These are phyloP conservation scores for Barypeithes pellucidus DNA, from an alignment of 2,888 invertebrate species.

Conservation along the genomic window DNA sequence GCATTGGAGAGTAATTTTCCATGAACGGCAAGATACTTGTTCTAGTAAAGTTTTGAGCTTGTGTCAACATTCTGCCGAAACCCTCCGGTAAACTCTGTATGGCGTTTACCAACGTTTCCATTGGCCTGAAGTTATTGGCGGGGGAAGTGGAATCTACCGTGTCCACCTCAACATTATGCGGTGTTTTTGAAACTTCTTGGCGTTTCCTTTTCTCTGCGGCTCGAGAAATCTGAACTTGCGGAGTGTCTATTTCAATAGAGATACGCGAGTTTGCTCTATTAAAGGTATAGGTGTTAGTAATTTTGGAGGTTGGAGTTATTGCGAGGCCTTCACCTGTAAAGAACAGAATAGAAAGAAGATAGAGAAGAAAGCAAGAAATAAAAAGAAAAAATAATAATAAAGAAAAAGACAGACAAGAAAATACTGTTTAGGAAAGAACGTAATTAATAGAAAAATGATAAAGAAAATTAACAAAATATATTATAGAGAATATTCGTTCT, in stretches of 20 bases:
- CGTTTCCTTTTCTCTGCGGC: constrained; percentile 13
- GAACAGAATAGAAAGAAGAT: constrained; percentile 43
- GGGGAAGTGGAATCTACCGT: constrained; percentile 7
- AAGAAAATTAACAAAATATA: no score
- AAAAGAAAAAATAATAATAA: constrained; percentile 11
- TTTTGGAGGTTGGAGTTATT: constrained; percentile 24
- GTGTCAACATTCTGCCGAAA: constrained; percentile 55
- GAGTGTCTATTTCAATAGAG: constrained; percentile 43
- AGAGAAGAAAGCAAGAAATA: constrained; percentile 26
- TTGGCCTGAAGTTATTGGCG: constrained; percentile 43
- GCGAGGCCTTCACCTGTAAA: constrained; percentile 38
- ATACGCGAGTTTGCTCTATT: constrained; percentile 28
- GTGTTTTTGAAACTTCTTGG: constrained; percentile 20
- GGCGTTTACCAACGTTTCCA: constrained; percentile 55
- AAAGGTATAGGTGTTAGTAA: constrained; percentile 38
- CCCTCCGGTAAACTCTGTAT: constrained; percentile 57
- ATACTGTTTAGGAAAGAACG: not conserved
- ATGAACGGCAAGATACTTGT: constrained; percentile 58
- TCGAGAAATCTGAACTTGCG: not conserved
- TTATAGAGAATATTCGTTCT: not conserved
- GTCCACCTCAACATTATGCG: constrained; percentile 11
- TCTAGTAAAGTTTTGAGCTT: constrained; percentile 58
- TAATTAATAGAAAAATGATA: no score
- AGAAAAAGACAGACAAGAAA: constrained; percentile 19
- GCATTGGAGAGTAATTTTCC: constrained; percentile 55